These are phyloP conservation scores for Acanthosepion lycidas DNA, from an alignment of 2,888 invertebrate species.

Conservation along the genomic window DNA sequence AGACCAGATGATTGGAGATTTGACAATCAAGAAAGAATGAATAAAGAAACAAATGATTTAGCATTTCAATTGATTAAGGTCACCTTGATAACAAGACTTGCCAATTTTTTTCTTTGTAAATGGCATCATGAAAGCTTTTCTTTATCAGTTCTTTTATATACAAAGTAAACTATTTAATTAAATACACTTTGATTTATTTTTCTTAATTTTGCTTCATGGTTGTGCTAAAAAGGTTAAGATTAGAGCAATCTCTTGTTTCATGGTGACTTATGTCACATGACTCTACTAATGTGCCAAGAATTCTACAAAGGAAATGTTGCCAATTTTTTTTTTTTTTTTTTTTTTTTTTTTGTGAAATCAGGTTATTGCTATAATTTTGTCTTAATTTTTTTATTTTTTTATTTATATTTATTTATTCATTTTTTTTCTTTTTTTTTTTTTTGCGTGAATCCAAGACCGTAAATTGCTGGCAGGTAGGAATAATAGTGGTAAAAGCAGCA, in stretches of 20 bases:
- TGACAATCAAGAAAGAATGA: background rate
- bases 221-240: background rate
- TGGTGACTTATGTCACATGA: background rate
- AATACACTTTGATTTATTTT: background rate
- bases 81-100: background rate
- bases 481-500: background rate
- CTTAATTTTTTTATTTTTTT: too few relatives aligned
- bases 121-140: too few relatives aligned
- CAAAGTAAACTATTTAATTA: too few relatives aligned
- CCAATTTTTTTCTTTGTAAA: too few relatives aligned
- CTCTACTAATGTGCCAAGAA: slow-evolving; percentile 8
- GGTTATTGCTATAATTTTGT: too few relatives aligned
- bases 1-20: background rate
- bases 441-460: background rate
- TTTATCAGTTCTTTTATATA: too few relatives aligned
- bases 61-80: background rate
- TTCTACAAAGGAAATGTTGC: background rate
- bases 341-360: background rate
- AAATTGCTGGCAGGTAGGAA: background rate
- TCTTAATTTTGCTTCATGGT: background rate
- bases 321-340: background rate
- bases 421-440: too few relatives aligned
- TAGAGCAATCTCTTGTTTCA: background rate
- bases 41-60: background rate
- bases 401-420: background rate